These are phyloP conservation scores for Rousettus leschenaultii DNA, from an alignment of 2,113 vertebrate species.

Conservation along the genomic window DNA sequence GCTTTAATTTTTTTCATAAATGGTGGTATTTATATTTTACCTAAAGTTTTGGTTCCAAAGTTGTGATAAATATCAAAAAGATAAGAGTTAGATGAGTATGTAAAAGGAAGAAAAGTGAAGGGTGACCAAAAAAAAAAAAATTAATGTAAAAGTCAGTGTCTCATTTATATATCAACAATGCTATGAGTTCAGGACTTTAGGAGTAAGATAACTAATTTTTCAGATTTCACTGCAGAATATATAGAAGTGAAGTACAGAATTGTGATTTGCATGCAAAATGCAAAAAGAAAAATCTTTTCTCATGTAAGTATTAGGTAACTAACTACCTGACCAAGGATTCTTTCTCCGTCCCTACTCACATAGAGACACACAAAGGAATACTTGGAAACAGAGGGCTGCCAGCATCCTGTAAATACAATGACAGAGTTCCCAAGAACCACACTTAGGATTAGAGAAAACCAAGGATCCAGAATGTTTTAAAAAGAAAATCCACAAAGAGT, in stretches of 20 bases:
- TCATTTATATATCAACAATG: neutral
- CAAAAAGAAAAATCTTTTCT: neutral
- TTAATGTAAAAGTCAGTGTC: neutral
- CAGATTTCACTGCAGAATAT: neutral
- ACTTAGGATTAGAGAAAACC: slow-evolving; percentile 28
- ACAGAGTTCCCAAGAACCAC: slow-evolving; percentile 40
- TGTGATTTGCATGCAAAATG: neutral
- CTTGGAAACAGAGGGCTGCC: neutral
- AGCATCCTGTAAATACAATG: neutral
- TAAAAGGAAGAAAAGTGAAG: neutral
- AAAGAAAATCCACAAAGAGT: slow-evolving; percentile 53
- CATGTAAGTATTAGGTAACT: neutral
- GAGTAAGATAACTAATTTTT: neutral
- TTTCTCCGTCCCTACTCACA: neutral
- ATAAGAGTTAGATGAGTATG: neutral
- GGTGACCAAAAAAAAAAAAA: neutral
- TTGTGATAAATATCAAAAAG: slow-evolving; percentile 11
- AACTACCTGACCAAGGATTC: neutral
- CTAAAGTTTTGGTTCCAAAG: neutral
- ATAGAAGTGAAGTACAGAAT: neutral
- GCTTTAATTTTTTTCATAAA: slow-evolving; percentile 23
- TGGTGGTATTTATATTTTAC: neutral
- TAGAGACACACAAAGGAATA: neutral
- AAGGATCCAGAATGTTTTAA: slow-evolving; percentile 29
- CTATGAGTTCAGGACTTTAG: neutral